Evolutionary conservation across 2,888 invertebrate genomes (phyloP), one percentile per base, ranked within the genome.

Genomic region (Silvanus unidentatus): DNA sequence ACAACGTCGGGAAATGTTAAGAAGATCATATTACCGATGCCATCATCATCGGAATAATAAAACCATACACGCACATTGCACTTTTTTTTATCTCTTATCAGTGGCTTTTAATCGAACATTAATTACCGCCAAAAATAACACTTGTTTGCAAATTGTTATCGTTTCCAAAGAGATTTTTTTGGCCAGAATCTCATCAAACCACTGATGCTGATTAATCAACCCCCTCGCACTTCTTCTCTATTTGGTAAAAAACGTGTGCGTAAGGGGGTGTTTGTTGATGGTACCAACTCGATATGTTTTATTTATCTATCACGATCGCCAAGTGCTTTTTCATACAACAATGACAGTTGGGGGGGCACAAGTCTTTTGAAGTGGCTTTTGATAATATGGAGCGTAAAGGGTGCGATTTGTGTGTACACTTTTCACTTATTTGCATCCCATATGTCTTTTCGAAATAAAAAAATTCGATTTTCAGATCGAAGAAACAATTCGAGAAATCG

Each of bases 271-370:
- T 16, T 12, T 34, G 37, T 35, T 11, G 40, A 40, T 40, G 45
- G 42, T 34, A 10, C 11, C 29, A 16, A 41, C 35, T 30, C 39
- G 34, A 39, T 42, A 22, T 52, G 48, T 50, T 54, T 43, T 61
- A 53, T 60, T 61, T 60, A 60, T 61, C 61, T 59, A 60, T 59
- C 60, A 55, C 57, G 59, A 61, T 61, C 61, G 44, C 49, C 27
- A 51, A 54, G 52, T 54, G 49, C 53, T 44, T 45, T 55, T 53
- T 45, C 45, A 46, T 44, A 43, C 44, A 43, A 57, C 48, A 57
- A 54, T 53, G n/a, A 41, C 58, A 57, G 57, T 48, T 50, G 48
- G 49, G 22, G 22, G 32, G 32, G n/a, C n/a, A n/a, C 10, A 12
- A n/a, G 32, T 32, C n/a, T 36, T 22, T 41, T 51, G 52, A 52